Percentiles rank a stretch among this genome's conserved stretches.
phyloP scores from a whole-genome alignment of 2,797 vertebrate species.

The Allobates femoralis region DNA sequence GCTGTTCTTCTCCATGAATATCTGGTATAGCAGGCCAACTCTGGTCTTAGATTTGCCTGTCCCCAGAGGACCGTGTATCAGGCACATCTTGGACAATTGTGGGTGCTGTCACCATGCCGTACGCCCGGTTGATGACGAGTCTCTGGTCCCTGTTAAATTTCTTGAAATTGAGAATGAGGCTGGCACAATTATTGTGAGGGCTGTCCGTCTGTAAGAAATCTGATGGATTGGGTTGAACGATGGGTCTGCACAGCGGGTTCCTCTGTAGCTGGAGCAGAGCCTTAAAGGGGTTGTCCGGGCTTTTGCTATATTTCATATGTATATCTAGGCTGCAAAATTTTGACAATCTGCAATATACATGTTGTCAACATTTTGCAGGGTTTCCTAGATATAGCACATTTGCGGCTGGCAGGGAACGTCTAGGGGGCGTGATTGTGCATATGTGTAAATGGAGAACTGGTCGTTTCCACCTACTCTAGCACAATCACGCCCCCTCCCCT shows the following conservation, averaged over 20 bases:
- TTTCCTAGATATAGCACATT: too few relatives aligned
- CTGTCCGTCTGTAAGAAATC: constrained; percentile 74
- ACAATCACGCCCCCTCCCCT: too few relatives aligned
- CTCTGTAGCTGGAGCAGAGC: constrained; percentile 76
- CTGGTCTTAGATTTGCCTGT: constrained; percentile 88
- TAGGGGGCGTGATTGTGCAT: too few relatives aligned
- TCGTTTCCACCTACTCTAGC: too few relatives aligned
- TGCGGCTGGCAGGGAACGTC: too few relatives aligned
- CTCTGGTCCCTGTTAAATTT: constrained; percentile 81
- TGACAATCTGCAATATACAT: too few relatives aligned
- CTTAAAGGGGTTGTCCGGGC: too few relatives aligned
- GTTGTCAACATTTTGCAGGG: too few relatives aligned
- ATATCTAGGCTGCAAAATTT: too few relatives aligned
- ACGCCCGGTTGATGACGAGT: constrained; percentile 79
- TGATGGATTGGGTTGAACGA: constrained; percentile 73
- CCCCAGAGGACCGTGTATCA: constrained; percentile 87
- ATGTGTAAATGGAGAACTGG: too few relatives aligned
- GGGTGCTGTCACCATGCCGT: constrained; percentile 79
- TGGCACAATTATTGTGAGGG: not conserved
- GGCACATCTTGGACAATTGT: constrained; percentile 78
- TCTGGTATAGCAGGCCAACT: constrained; percentile 78
- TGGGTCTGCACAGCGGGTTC: constrained; percentile 72
- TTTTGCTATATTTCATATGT: too few relatives aligned
- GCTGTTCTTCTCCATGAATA: constrained; percentile 75
- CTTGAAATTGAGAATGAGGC: constrained; percentile 50